Percentiles rank a stretch among this genome's conserved stretches.
phyloP scores from a whole-genome alignment of 2,113 vertebrate species.

The Indicator maculatus region DNA sequence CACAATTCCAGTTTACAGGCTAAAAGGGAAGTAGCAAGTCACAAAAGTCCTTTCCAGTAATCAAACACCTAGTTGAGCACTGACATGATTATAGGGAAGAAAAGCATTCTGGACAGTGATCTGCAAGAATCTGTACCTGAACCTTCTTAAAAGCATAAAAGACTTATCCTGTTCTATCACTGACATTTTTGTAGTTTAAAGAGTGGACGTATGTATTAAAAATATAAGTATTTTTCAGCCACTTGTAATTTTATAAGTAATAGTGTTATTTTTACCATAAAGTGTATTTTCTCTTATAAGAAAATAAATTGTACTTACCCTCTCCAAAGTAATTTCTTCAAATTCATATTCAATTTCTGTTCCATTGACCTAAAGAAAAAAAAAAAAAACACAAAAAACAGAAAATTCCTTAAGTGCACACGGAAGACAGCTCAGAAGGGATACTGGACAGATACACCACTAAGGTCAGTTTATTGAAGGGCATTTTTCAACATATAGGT shows the following conservation, averaged over 20 bases:
- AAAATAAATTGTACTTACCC: constrained; percentile 81
- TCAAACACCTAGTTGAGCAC: fast-evolving
- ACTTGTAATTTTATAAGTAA: neutral
- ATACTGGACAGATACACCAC: neutral
- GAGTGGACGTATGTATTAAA: neutral
- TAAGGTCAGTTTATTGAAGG: neutral
- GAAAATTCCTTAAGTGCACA: constrained; percentile 30
- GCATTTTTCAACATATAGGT: neutral
- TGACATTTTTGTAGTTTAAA: neutral
- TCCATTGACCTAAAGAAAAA: constrained; percentile 88
- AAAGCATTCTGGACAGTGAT: neutral
- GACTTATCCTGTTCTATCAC: neutral
- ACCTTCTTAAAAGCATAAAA: neutral
- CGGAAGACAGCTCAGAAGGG: neutral
- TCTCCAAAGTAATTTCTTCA: constrained; percentile 97
- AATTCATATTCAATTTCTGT: constrained; percentile 99
- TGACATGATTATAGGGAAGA: neutral
- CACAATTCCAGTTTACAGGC: neutral
- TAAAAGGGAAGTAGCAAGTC: neutral
- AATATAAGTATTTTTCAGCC: neutral
- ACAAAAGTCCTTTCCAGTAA: neutral
- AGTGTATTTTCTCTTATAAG: neutral
- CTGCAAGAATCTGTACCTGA: neutral
- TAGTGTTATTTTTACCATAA: neutral
- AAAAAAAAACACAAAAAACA: neutral